phyloP scores from a whole-genome alignment of 2,113 vertebrate species.

The Pachycephala philippinensis region DNA sequence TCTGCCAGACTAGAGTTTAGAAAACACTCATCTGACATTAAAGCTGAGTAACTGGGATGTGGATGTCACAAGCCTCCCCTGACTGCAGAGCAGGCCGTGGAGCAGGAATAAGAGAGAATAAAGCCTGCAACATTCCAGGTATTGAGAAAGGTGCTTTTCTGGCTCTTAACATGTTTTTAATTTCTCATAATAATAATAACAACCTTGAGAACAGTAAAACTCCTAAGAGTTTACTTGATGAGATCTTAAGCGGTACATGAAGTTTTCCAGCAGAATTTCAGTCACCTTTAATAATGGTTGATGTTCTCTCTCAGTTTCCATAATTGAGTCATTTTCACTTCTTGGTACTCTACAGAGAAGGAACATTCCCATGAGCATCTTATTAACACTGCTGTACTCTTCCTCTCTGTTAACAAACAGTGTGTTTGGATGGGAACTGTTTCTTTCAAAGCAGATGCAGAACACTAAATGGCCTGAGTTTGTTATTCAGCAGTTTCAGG shows the following conservation, averaged over 20 bases:
- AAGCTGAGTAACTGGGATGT: not conserved
- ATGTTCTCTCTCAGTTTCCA: not conserved
- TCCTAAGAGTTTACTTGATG: not conserved
- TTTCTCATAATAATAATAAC: not conserved
- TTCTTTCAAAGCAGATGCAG: not conserved
- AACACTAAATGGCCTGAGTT: not conserved
- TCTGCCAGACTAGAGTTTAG: not conserved
- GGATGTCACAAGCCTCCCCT: not conserved
- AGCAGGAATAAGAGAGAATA: not conserved
- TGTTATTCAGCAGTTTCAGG: not conserved
- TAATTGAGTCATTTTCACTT: not conserved
- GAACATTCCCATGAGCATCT: not conserved
- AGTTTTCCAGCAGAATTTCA: not conserved
- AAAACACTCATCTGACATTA: not conserved
- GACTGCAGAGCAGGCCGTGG: not conserved
- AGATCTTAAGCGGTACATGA: not conserved
- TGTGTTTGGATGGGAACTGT: not conserved
- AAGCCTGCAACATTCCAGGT: not conserved
- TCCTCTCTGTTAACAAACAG: not conserved
- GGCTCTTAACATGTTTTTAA: not conserved
- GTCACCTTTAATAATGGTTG: not conserved
- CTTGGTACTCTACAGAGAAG: not conserved
- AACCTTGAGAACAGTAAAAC: not conserved
- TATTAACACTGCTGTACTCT: not conserved
- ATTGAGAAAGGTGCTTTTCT: not conserved